Percentiles rank a stretch among this genome's conserved stretches.
Evolutionary conservation across 2,797 vertebrate species (phyloP).

Genomic region (Hylomyscus alleni): DNA sequence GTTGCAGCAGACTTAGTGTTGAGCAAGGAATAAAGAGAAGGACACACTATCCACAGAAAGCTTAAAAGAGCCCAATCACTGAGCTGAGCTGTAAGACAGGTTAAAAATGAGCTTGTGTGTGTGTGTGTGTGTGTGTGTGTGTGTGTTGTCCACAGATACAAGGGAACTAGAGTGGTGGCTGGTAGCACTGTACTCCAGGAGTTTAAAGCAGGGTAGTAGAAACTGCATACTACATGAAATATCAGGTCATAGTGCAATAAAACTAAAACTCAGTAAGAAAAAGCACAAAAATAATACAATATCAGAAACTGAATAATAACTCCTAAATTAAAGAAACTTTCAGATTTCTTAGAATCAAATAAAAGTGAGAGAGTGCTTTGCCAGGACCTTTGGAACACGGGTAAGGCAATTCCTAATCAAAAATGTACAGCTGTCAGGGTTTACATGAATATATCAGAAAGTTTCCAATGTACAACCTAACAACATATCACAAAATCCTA

Average conservation of each 20-base stretch:
- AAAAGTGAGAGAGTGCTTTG: background rate
- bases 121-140: no score
- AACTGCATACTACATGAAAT: no score
- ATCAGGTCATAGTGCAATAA: background rate
- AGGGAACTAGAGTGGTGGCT: background rate
- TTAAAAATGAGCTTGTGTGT: no score
- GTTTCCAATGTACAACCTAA: background rate
- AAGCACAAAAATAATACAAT: background rate
- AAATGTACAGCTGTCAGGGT: background rate
- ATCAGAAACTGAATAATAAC: background rate
- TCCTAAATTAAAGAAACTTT: background rate
- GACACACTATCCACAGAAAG: rapidly evolving
- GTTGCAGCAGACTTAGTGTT: no score
- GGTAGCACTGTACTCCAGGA: background rate
- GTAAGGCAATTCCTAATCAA: background rate
- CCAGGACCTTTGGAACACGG: background rate
- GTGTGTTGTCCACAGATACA: no score
- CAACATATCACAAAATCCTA: background rate
- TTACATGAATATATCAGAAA: background rate
- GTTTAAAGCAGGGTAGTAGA: background rate
- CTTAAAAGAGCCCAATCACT: no score
- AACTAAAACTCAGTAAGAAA: background rate
- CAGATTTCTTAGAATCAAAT: background rate
- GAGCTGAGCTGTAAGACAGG: no score
- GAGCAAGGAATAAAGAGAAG: no score